Base-by-base conservation (phyloP, 23 tunicate species). In the Clavelina lepadiformis region DNA sequence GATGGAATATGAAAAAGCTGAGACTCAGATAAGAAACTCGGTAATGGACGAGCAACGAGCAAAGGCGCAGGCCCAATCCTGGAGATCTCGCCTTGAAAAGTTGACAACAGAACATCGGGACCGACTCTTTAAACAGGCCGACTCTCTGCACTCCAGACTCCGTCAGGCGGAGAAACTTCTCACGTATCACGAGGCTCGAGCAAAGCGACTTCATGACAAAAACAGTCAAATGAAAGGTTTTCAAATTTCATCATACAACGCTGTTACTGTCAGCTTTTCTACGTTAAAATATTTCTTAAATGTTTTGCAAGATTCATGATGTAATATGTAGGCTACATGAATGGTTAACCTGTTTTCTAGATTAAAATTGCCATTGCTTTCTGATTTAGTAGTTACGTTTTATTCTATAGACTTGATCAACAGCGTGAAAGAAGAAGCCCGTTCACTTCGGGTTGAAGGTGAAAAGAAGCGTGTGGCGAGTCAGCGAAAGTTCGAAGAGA, bases 221-320 rank as follows among this genome's bases (percentile, higher is more conserved):
- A 78, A 86, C 41, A 57, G 35, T 31, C 72, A 72, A 65, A 47
- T 86, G 67, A 86, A 86, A 78, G 84, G 95, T 72, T 22, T 29
- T 37, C 30, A 8, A 35, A 0, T 22, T 0, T 31, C 63, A n/a
- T n/a, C n/a, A n/a, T n/a, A n/a, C n/a, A n/a, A n/a, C n/a, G n/a
- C n/a, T n/a, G n/a, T n/a, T n/a, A n/a, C n/a, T n/a, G n/a, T n/a
- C n/a, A n/a, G n/a, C n/a, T n/a, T n/a, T n/a, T n/a, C n/a, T n/a
- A n/a, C n/a, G n/a, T n/a, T n/a, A n/a, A n/a, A n/a, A n/a, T n/a
- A n/a, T n/a, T n/a, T n/a, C n/a, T n/a, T n/a, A 7, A 2, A 26
- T 3, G 19, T 7, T 21, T 54, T 26, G 3, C 49, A 41, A 41
- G 49, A 41, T 11, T 41, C 15, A 8, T 15, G 15, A 41, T 41